Conservation (phyloP, 2,888 invertebrate species). For the Charanyca ferruginea region DNA sequence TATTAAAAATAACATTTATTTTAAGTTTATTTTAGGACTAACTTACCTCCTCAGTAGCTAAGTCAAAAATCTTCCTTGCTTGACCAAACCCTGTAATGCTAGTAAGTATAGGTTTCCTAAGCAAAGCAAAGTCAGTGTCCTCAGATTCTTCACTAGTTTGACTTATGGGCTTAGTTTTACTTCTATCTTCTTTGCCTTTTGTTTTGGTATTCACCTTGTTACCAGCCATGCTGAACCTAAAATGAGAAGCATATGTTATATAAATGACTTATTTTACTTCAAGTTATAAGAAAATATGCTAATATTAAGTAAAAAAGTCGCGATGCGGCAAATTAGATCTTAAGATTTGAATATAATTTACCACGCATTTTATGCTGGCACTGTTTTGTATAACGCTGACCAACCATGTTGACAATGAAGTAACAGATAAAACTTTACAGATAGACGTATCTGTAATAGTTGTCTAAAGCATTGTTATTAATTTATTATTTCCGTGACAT, state of each 20-base stretch:
- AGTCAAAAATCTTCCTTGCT: constrained; percentile 93
- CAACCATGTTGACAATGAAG: constrained; percentile 72
- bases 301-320: constrained; percentile 3
- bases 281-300: neutral
- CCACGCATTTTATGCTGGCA: constrained; percentile 59
- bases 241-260: constrained; percentile 40
- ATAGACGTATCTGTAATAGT: constrained; percentile 42
- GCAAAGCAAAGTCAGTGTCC: constrained; percentile 89
- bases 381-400: constrained; percentile 75
- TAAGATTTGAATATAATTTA: constrained; percentile 36
- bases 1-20: neutral
- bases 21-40: constrained; percentile 4
- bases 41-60: constrained; percentile 94
- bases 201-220: constrained; percentile 84
- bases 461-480: constrained; percentile 51
- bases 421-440: constrained; percentile 60
- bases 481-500: constrained; percentile 43
- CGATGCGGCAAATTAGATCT: constrained; percentile 3
- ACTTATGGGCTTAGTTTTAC: constrained; percentile 76
- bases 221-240: constrained; percentile 82
- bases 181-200: constrained; percentile 84
- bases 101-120: constrained; percentile 93
- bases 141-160: constrained; percentile 82
- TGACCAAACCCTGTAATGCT: constrained; percentile 93
- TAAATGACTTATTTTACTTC: constrained; percentile 10